phyloP scores from a whole-genome alignment of 2,113 vertebrate species.

The Neogobius melanostomus region DNA sequence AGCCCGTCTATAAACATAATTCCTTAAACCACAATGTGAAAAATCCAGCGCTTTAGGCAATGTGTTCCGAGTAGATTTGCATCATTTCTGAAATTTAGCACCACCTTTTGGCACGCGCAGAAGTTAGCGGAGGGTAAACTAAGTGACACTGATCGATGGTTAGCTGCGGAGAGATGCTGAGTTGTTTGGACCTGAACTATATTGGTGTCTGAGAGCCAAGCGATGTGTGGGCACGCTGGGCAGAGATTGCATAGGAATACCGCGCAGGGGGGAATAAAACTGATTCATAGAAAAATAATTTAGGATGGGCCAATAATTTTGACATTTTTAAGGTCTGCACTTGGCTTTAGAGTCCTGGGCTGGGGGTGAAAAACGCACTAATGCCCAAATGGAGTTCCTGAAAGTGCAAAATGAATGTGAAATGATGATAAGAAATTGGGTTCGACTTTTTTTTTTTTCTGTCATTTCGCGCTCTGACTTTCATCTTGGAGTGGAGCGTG shows the following conservation, averaged over 20 bases:
- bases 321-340: slow-evolving; percentile 4
- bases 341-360: slow-evolving; percentile 1
- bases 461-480: slow-evolving; percentile 16
- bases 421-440: neutral
- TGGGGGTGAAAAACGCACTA: slow-evolving; percentile 1
- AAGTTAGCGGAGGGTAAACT: neutral
- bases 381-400: neutral
- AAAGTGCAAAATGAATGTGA: neutral
- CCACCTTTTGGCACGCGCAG: neutral
- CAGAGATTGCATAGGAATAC: neutral
- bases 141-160: slow-evolving; percentile 32
- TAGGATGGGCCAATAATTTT: slow-evolving; percentile 22
- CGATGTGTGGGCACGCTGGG: neutral
- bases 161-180: slow-evolving; percentile 12
- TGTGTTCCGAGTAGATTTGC: neutral
- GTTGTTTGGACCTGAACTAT: slow-evolving; percentile 15
- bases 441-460: neutral
- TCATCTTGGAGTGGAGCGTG: neutral
- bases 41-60: neutral
- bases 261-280: neutral
- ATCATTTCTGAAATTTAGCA: neutral
- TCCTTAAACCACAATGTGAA: neutral
- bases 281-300: slow-evolving; percentile 4
- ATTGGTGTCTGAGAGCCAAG: slow-evolving; percentile 1
- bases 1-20: too few species aligned